Conservation (phyloP, 2,888 invertebrate species). For the Cantharis nigra region DNA sequence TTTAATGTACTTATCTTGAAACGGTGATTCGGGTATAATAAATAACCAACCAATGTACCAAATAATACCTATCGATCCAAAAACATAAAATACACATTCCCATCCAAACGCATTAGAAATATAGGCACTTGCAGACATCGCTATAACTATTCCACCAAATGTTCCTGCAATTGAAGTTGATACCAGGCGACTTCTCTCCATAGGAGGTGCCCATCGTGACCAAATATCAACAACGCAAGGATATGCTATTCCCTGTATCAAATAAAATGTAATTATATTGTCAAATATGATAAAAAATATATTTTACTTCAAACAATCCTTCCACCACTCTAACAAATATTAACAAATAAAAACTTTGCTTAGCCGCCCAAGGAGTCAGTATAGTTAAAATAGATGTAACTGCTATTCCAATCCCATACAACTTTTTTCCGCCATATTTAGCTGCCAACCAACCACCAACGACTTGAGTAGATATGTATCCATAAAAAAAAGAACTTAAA, state of each 20-base stretch:
- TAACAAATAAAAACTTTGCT: conserved; percentile 70
- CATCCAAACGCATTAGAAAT: conserved; percentile 76
- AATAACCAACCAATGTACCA: conserved; percentile 76
- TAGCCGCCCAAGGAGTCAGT: conserved; percentile 79
- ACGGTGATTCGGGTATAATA: conserved; percentile 74
- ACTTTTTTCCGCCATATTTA: conserved; percentile 82
- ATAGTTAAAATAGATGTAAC: conserved; percentile 79
- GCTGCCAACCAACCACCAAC: conserved; percentile 84
- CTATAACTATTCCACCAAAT: conserved; percentile 82
- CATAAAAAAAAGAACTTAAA: conserved; percentile 87
- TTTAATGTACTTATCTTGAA: conserved; percentile 73
- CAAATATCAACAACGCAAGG: conserved; percentile 84
- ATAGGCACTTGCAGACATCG: conserved; percentile 78
- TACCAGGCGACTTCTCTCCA: conserved; percentile 77
- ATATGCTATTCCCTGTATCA: conserved; percentile 70
- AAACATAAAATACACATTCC: conserved; percentile 82
- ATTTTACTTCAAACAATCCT: conserved; percentile 46
- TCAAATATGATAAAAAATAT: not conserved
- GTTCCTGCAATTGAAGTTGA: conserved; percentile 85
- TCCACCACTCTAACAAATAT: conserved; percentile 65
- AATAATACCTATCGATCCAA: conserved; percentile 69
- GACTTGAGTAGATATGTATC: conserved; percentile 83
- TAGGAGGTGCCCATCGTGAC: conserved; percentile 81
- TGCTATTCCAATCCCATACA: conserved; percentile 80
- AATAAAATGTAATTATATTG: not conserved